Conservation (phyloP, 2,888 invertebrate species). For the Tipula vernalis region DNA sequence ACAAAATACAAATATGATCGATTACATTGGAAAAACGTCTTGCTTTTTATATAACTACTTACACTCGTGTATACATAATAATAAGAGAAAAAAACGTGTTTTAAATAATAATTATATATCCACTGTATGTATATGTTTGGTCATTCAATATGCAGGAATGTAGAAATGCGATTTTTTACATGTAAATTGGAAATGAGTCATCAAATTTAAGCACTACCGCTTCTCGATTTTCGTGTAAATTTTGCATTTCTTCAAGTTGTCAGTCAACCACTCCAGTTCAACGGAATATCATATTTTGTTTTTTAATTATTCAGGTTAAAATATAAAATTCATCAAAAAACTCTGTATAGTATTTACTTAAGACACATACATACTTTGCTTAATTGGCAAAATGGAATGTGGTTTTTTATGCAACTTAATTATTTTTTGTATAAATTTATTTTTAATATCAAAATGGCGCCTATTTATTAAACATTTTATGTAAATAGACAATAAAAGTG, state of each 20-base stretch:
- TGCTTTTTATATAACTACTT: not conserved
- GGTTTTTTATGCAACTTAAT: not conserved
- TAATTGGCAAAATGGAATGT: not conserved
- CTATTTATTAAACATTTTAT: not conserved
- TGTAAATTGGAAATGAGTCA: not conserved
- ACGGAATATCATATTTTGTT: not conserved
- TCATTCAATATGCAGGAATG: not conserved
- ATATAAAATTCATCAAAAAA: not conserved
- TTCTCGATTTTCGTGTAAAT: not conserved
- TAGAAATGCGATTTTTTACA: not conserved
- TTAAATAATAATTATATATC: not conserved
- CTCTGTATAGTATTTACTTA: not conserved
- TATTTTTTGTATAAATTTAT: not conserved
- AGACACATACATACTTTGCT: not conserved
- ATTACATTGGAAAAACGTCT: not conserved
- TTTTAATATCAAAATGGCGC: not conserved
- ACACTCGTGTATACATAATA: not conserved
- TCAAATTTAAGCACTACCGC: not conserved
- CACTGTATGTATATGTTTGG: not conserved
- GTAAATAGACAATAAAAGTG: not conserved
- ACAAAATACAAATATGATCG: not conserved
- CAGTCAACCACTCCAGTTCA: not conserved
- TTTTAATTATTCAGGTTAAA: not conserved
- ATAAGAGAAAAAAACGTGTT: not conserved
- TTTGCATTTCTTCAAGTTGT: not conserved